Evolutionary conservation across 2,113 vertebrate genomes (phyloP).

Genomic region (Aptenodytes patagonicus): DNA sequence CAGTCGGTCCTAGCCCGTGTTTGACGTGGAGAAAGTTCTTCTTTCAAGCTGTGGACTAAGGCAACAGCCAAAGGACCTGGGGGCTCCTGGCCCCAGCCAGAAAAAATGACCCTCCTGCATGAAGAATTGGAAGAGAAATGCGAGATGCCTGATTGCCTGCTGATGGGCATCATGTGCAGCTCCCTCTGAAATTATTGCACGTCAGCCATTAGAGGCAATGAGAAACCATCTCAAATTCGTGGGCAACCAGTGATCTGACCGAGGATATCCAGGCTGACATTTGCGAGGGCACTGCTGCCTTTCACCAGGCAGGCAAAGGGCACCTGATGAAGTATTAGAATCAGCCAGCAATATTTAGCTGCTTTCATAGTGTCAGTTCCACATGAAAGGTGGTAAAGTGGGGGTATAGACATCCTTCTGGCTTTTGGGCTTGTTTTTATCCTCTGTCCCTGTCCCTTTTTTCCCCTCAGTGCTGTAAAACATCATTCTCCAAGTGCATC

Average conservation of each 20-base stretch:
- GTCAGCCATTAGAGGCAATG: neutral
- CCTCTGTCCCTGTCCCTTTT: neutral
- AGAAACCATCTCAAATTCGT: neutral
- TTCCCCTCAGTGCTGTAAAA: neutral
- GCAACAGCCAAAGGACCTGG: neutral
- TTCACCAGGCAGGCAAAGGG: neutral
- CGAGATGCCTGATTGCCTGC: neutral
- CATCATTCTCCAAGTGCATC: neutral
- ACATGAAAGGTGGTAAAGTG: neutral
- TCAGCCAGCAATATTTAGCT: neutral
- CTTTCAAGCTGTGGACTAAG: neutral
- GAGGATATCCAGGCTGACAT: neutral
- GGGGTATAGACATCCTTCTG: neutral
- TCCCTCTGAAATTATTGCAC: neutral
- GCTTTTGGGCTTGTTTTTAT: neutral
- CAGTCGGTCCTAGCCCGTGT: neutral
- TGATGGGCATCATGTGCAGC: neutral
- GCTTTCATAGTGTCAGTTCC: neutral
- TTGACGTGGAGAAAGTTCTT: neutral
- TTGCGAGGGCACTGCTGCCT: neutral
- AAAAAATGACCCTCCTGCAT: neutral
- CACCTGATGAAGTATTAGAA: neutral
- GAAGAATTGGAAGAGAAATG: neutral
- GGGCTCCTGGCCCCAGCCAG: fast-evolving
- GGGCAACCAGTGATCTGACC: neutral